Evolutionary conservation across 2,113 vertebrate species (phyloP).

Genomic region (Poecilia latipinna): DNA sequence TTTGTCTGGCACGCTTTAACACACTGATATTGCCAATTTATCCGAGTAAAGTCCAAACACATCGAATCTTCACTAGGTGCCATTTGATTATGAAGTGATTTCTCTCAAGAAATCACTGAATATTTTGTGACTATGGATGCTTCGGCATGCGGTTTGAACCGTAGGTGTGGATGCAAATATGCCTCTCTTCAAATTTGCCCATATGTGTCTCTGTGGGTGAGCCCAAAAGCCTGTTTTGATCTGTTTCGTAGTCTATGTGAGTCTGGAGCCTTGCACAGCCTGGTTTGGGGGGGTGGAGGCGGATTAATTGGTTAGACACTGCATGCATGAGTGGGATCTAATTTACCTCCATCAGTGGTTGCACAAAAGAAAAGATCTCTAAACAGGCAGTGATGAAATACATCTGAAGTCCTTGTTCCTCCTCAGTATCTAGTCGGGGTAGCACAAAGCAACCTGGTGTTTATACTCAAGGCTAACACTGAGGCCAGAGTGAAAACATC

Average conservation of each 20-base stretch:
- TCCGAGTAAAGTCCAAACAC: background rate
- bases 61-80: background rate
- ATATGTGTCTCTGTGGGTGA: conserved; percentile 39
- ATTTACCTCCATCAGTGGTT: conserved; percentile 75
- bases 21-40: background rate
- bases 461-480: conserved; percentile 33
- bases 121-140: background rate
- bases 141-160: conserved; percentile 19
- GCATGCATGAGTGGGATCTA: conserved; percentile 74
- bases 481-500: conserved; percentile 44
- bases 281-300: conserved; percentile 49
- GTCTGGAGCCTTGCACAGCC: conserved; percentile 29
- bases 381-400: conserved; percentile 69
- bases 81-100: conserved; percentile 1
- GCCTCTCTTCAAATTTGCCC: conserved; percentile 15
- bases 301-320: conserved; percentile 70
- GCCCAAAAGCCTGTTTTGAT: conserved; percentile 27
- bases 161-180: conserved; percentile 35
- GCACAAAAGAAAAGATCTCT: conserved; percentile 65
- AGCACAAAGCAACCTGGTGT: conserved; percentile 45
- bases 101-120: background rate
- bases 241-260: conserved; percentile 29
- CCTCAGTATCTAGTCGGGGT: conserved; percentile 64
- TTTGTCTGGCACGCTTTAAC: background rate
- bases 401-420: conserved; percentile 68